phyloP scores from a whole-genome alignment of 2,113 vertebrate species.

The Salvelinus namaycush region DNA sequence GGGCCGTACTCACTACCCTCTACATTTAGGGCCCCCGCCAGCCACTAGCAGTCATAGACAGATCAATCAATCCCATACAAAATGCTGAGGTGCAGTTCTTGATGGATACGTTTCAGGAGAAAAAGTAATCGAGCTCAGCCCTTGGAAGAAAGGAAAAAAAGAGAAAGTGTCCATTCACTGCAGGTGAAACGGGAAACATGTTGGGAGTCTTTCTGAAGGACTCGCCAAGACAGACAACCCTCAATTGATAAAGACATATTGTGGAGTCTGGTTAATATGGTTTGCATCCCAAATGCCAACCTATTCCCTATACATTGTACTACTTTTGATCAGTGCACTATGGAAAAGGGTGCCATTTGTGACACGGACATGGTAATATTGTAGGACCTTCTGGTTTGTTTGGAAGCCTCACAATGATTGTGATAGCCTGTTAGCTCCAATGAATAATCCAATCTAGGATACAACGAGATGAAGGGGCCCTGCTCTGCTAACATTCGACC shows the following conservation, averaged over 20 bases:
- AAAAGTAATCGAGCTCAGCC: slow-evolving; percentile 12
- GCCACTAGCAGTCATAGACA: neutral
- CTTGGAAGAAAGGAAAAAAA: slow-evolving; percentile 28
- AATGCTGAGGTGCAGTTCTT: slow-evolving; percentile 1
- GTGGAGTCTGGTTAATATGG: slow-evolving; percentile 40
- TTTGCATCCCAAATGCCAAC: neutral
- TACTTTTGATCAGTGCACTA: too few relatives aligned
- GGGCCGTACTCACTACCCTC: too few relatives aligned
- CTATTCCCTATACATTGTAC: too few relatives aligned
- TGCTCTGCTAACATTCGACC: slow-evolving; percentile 39
- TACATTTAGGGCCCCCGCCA: neutral
- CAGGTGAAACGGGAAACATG: neutral
- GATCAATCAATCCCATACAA: slow-evolving; percentile 33
- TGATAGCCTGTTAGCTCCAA: slow-evolving; percentile 48
- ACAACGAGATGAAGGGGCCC: slow-evolving; percentile 21
- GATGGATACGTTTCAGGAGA: slow-evolving; percentile 10
- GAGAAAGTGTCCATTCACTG: slow-evolving; percentile 10
- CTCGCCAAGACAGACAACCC: slow-evolving; percentile 39
- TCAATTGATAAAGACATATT: slow-evolving; percentile 53
- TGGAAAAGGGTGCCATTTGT: too few relatives aligned
- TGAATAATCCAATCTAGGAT: slow-evolving; percentile 54
- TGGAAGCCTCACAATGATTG: slow-evolving; percentile 1
- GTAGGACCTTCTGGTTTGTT: too few relatives aligned
- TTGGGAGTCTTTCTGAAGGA: neutral
- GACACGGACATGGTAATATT: too few relatives aligned